Conservation (phyloP, 2,797 vertebrate genomes). For the Salarias fasciatus region DNA sequence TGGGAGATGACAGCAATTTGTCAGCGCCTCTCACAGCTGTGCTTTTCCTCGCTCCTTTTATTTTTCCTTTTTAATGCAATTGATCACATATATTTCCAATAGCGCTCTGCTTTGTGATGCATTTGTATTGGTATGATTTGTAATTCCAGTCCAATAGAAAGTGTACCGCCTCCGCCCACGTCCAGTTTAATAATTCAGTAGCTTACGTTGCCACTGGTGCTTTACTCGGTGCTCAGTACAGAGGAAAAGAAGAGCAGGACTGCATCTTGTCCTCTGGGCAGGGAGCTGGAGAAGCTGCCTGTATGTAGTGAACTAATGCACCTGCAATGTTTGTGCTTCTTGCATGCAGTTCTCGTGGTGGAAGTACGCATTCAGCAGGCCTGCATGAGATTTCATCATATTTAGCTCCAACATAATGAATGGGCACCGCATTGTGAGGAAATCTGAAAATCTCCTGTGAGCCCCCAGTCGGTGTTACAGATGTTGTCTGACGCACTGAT, state of each 20-base stretch:
- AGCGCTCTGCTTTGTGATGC: slow-evolving; percentile 2
- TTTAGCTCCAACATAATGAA: too few species aligned
- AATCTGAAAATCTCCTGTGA: too few species aligned
- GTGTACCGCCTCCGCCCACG: slow-evolving; percentile 2
- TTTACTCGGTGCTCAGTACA: slow-evolving; percentile 24
- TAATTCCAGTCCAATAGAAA: slow-evolving; percentile 20
- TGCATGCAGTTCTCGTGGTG: not conserved
- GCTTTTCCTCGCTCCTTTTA: not conserved
- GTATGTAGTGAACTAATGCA: too few species aligned
- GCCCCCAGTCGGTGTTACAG: not conserved
- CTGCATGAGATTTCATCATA: too few species aligned
- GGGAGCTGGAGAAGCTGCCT: not conserved
- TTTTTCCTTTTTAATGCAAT: too few species aligned
- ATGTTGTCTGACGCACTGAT: not conserved
- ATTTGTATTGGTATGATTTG: not conserved
- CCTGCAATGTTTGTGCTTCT: not conserved
- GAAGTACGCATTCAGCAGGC: not conserved
- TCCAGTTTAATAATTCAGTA: slow-evolving; percentile 46
- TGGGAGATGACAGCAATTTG: not conserved
- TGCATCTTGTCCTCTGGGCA: slow-evolving; percentile 1
- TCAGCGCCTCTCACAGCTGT: not conserved
- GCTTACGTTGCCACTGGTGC: slow-evolving; percentile 1
- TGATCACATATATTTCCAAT: not conserved
- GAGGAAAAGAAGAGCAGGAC: slow-evolving; percentile 12
- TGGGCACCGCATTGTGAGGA: too few species aligned